Conservation (phyloP, 2,113 vertebrate genomes). For the Boulengerochromis microlepis region DNA sequence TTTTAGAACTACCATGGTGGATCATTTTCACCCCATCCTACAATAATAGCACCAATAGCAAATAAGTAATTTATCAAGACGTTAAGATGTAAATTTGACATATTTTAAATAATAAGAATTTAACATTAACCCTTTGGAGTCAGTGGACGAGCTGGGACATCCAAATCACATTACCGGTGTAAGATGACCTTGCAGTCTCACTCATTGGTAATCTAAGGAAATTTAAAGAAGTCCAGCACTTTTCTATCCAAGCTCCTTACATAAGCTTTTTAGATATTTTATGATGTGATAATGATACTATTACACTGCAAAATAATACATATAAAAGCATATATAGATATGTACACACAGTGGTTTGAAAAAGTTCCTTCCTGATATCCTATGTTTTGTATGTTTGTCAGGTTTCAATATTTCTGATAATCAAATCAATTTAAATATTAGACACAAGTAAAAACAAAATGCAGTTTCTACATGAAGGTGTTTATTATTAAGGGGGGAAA, state of each 20-base stretch:
- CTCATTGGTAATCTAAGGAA: not conserved
- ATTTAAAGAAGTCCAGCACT: accelerated
- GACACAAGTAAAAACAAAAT: not conserved
- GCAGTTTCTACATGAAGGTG: not conserved
- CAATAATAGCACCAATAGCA: not conserved
- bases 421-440: not conserved
- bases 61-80: not conserved
- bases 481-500: not conserved
- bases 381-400: not conserved
- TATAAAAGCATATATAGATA: not conserved
- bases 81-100: not conserved
- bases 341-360: not conserved
- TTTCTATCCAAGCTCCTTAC: not conserved
- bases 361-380: not conserved
- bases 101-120: not conserved
- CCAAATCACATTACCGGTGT: not conserved
- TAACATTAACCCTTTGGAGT: not conserved
- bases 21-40: not conserved
- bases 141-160: not conserved
- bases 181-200: not conserved
- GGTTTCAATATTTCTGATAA: not conserved
- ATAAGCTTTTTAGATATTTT: not conserved
- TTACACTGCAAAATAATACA: not conserved
- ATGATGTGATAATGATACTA: not conserved
- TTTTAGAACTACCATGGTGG: not conserved